Conservation (phyloP, 2,797 vertebrate genomes). For the Scyliorhinus canicula region DNA sequence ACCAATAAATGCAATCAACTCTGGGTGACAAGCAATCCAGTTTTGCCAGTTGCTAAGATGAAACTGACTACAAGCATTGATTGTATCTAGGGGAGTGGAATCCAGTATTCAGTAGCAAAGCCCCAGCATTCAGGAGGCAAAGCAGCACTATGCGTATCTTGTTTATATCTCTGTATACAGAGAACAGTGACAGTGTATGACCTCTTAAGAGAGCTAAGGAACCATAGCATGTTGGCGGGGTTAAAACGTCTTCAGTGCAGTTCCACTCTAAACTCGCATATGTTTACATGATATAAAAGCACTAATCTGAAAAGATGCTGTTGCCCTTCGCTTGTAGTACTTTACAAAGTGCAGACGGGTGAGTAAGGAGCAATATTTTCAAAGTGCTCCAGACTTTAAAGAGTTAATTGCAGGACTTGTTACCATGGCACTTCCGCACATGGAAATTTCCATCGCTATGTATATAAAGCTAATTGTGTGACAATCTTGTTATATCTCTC, state of each 20-base stretch:
- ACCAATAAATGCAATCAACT: not conserved
- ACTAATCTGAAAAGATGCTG: not conserved
- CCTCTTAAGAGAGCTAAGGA: not conserved
- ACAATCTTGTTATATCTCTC: not conserved
- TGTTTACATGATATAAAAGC: not conserved
- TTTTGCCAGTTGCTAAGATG: not conserved
- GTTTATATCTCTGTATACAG: not conserved
- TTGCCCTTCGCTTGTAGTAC: not conserved
- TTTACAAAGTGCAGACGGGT: not conserved
- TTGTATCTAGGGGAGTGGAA: not conserved
- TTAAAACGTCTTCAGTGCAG: not conserved
- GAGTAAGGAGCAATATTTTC: not conserved
- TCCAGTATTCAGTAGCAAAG: not conserved
- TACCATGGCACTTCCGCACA: not conserved
- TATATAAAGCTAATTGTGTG: not conserved
- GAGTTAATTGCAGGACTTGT: not conserved
- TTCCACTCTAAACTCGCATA: not conserved
- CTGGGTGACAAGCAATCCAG: not conserved
- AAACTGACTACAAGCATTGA: not conserved
- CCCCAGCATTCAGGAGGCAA: not conserved
- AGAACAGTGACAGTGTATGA: not conserved
- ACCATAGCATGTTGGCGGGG: too few species aligned
- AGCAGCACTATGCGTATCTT: not conserved
- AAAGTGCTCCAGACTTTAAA: not conserved
- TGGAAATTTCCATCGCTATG: conserved; percentile 23